These are phyloP conservation scores for Salmo trutta DNA, from an alignment of 2,797 vertebrate genomes.

Conservation along the genomic window DNA sequence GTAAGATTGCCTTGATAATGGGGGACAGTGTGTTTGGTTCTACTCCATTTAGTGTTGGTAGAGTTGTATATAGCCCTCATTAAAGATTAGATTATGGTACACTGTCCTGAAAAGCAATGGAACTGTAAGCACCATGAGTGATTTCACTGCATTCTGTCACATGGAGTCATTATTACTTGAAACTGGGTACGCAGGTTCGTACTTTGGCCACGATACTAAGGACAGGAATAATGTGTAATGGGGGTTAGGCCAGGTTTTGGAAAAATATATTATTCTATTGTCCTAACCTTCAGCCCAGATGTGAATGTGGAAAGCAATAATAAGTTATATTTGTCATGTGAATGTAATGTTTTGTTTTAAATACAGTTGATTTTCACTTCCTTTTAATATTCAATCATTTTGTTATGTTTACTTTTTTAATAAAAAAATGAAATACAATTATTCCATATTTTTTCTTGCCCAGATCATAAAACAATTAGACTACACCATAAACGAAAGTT, in stretches of 20 bases:
- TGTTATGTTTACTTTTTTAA: constrained; percentile 92
- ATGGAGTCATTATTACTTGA: constrained; percentile 79
- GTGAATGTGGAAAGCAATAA: constrained; percentile 81
- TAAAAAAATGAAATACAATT: constrained; percentile 60
- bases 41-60: constrained; percentile 25
- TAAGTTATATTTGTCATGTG: constrained; percentile 78
- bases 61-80: constrained; percentile 50
- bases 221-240: constrained; percentile 25
- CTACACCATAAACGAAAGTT: background rate
- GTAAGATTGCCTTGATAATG: constrained; percentile 48
- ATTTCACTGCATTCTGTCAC: constrained; percentile 59
- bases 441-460: background rate
- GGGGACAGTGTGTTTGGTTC: constrained; percentile 14
- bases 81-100: constrained; percentile 63
- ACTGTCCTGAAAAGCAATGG: constrained; percentile 40
- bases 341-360: constrained; percentile 70
- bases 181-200: constrained; percentile 90
- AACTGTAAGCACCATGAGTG: constrained; percentile 27
- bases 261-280: constrained; percentile 58
- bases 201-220: constrained; percentile 75
- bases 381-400: constrained; percentile 72
- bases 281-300: constrained; percentile 64
- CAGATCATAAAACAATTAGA: background rate
- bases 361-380: constrained; percentile 80
- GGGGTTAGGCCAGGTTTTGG: constrained; percentile 5